phyloP scores from a whole-genome alignment of 2,113 vertebrate species.

The Labeo rohita region DNA sequence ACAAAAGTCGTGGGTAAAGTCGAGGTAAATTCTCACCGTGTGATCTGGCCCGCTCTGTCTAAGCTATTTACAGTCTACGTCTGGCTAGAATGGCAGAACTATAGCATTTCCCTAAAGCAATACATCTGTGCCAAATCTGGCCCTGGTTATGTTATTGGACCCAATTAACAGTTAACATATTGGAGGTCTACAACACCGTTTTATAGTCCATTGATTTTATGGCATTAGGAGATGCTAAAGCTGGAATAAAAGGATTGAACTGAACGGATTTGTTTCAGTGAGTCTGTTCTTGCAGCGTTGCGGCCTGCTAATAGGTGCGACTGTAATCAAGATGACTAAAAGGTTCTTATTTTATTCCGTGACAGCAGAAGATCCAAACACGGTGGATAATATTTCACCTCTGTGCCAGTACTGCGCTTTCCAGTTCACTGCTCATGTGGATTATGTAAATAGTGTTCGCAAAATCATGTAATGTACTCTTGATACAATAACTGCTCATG shows the following conservation, averaged over 20 bases:
- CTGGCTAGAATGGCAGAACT: background rate
- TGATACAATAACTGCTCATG: slow-evolving; percentile 15
- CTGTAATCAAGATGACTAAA: background rate
- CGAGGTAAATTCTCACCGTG: background rate
- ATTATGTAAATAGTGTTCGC: background rate
- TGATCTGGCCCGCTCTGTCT: background rate
- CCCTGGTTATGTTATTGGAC: background rate
- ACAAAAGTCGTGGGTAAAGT: background rate
- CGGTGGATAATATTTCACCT: slow-evolving; percentile 15
- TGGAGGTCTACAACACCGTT: slow-evolving; percentile 21
- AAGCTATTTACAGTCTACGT: background rate
- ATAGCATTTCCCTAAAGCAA: slow-evolving; percentile 12
- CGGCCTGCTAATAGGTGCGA: background rate
- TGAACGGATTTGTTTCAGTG: background rate
- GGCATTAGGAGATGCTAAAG: background rate
- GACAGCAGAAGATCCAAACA: background rate
- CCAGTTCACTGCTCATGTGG: slow-evolving; percentile 23
- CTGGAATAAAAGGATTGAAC: background rate
- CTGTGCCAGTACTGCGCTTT: background rate
- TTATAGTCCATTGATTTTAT: slow-evolving; percentile 24
- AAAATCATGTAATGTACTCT: background rate
- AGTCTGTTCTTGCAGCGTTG: background rate
- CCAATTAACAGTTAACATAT: slow-evolving; percentile 26
- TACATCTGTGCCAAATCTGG: slow-evolving; percentile 1
- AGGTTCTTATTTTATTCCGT: background rate